Evolutionary conservation across 2,888 invertebrate genomes (phyloP).

Genomic region (Ornithoptera alexandrae): DNA sequence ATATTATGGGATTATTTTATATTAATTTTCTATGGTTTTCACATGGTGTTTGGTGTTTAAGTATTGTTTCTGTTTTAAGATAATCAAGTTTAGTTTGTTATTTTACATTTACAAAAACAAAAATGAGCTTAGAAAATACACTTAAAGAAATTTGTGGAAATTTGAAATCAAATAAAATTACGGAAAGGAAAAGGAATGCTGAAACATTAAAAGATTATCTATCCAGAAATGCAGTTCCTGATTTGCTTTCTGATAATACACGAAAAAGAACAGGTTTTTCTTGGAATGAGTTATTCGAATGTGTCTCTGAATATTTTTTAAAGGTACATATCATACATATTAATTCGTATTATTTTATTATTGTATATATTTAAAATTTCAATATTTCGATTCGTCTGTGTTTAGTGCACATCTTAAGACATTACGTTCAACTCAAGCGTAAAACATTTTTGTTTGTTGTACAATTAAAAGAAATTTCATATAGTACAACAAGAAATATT

Average conservation of each 20-base stretch:
- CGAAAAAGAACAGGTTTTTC: constrained; percentile 55
- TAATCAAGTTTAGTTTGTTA: neutral
- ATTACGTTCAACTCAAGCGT: too few species aligned
- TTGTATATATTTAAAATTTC: too few species aligned
- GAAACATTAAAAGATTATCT: constrained; percentile 66
- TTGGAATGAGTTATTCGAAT: constrained; percentile 70
- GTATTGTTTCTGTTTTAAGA: neutral
- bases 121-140: constrained; percentile 56
- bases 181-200: constrained; percentile 71
- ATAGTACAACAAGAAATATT: too few species aligned
- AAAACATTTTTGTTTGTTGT: too few species aligned
- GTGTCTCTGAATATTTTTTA: constrained; percentile 65
- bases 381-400: too few species aligned
- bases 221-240: constrained; percentile 60
- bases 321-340: constrained; percentile 49
- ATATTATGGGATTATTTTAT: too few species aligned
- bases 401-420: too few species aligned
- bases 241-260: constrained; percentile 61
- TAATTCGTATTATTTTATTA: neutral
- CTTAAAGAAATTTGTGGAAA: constrained; percentile 58
- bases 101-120: neutral
- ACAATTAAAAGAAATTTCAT: too few species aligned
- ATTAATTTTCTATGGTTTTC: too few species aligned
- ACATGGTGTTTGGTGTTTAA: too few species aligned
- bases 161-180: constrained; percentile 59